phyloP scores from a whole-genome alignment of 2,888 invertebrate genomes.

The Thecocarcelia acutangulata region DNA sequence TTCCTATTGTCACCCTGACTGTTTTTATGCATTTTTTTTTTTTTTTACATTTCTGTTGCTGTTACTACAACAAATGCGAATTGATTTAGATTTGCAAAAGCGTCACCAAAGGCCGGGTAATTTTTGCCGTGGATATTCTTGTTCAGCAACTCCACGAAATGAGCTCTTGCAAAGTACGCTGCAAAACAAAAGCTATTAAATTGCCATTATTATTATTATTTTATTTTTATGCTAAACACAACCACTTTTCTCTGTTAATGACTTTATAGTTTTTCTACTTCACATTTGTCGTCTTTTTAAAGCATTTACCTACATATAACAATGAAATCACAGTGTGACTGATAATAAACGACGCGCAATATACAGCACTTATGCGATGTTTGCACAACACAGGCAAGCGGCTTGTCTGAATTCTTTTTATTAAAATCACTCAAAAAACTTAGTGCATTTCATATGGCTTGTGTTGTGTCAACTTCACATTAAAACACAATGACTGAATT shows the following conservation, averaged over 20 bases:
- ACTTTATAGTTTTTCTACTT: constrained; percentile 25
- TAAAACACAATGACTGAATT: too few species aligned
- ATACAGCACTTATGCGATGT: too few species aligned
- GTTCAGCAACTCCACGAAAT: constrained; percentile 7
- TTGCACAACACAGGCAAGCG: too few species aligned
- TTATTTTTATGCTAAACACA: constrained; percentile 26
- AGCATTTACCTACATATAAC: neutral
- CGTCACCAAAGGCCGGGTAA: neutral
- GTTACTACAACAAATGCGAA: neutral
- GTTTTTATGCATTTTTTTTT: constrained; percentile 8
- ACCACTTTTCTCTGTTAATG: constrained; percentile 37
- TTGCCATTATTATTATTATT: constrained; percentile 7
- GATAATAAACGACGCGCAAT: neutral
- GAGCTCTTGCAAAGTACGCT: constrained; percentile 1
- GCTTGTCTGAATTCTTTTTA: too few species aligned
- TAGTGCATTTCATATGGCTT: too few species aligned
- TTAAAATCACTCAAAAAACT: too few species aligned
- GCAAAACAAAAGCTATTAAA: neutral
- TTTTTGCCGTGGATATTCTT: constrained; percentile 24
- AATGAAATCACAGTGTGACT: constrained; percentile 1
- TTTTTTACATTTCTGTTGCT: neutral
- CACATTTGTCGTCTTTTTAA: constrained; percentile 1
- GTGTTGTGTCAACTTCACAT: too few species aligned
- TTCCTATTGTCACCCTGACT: neutral
- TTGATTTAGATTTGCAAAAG: constrained; percentile 22